Evolutionary conservation across 2,888 invertebrate genomes (phyloP), one percentile per base, ranked within the genome.

Genomic region (Oasisia sp.): DNA sequence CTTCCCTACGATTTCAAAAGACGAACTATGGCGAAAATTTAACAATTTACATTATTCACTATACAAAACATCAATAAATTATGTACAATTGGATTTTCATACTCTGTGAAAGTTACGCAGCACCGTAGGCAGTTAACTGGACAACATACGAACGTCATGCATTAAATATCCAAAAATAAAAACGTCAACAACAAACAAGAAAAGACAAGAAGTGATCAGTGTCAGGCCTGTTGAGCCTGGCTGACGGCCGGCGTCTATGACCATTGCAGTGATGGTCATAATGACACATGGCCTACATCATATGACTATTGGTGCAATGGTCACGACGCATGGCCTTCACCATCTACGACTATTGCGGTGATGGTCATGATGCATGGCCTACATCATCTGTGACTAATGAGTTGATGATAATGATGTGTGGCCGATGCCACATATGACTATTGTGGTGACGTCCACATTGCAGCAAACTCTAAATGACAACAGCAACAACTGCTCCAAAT

Each of bases 51-150:
- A 74, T 27, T 74, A 74, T 74, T 74, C 74, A 74, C 74, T 74
- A 74, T 74, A 74, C 74, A 74, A 74, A 74, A 74, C 74, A 74
- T 74, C 74, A 74, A 74, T 74, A 74, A 74, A 74, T 74, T 74
- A 74, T 74, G 74, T 74, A 74, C 74, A 74, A 74, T 74, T 74
- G 74, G 74, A 74, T 74, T 74, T 74, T 74, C 74, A 74, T 74
- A 74, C 74, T 74, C 74, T 27, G 27, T 19, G 19, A 74, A 74
- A 74, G 74, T 74, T 74, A 74, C 27, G 74, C 74, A 74, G 74
- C 74, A 74, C 74, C 74, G 5, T 74, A 74, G 74, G 74, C 74
- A 74, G 74, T 27, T 74, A 74, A 74, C 27, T 74, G 74, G 74
- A 74, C 74, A 74, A 74, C 27, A 74, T 74, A 74, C 74, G 74